Base-by-base conservation (phyloP, 1,140 invertebrate species). In the Drosophila sturtevanti region DNA sequence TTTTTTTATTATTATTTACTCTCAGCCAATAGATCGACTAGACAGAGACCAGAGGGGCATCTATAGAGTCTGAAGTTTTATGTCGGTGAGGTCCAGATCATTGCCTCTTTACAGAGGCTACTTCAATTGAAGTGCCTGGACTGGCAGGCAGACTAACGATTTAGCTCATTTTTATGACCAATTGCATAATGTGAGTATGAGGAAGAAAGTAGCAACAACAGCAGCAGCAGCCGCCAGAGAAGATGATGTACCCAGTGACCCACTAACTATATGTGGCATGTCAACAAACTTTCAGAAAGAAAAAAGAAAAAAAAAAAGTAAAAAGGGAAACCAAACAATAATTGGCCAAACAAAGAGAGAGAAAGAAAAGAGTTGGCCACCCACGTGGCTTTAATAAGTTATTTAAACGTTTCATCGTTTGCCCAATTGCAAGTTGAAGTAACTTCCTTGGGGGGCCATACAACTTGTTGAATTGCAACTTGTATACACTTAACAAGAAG, bases 1-100 rank as follows among this genome's bases (percentile, higher is more conserved):
- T 48, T 44, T 44, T 18, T 18, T 55, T 55, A 56, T 34, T 56
- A 56, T 60, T 60, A 60, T 60, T 60, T 60, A 60, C 34, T 37
- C 37, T 21, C 10, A 58, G 27, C 55, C 6, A 58, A 58, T 31
- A 35, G 37, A n/a, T 38, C 2, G 37, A n/a, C 12, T 14, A 27
- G 21, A 31, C 34, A 14, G 16, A 12, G 37, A 4, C n/a, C n/a
- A 24, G 51, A 52, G 11, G n/a, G 51, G 51, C 11, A n/a, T 27
- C 11, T 11, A 1, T 5, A 12, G 54, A 56, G 27, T 60, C 31
- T 38, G 58, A 18, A 60, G 58, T 16, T 21, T 60, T 60, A 16
- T 38, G 58, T 41, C 18, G 31, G 37, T 11, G 31, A 37, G 34
- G 11, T 21, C 35, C 34, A 38, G 35, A 34, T 38, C 18, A n/a